Conservation (phyloP, 2,113 vertebrate species). For the Smithornis capensis region DNA sequence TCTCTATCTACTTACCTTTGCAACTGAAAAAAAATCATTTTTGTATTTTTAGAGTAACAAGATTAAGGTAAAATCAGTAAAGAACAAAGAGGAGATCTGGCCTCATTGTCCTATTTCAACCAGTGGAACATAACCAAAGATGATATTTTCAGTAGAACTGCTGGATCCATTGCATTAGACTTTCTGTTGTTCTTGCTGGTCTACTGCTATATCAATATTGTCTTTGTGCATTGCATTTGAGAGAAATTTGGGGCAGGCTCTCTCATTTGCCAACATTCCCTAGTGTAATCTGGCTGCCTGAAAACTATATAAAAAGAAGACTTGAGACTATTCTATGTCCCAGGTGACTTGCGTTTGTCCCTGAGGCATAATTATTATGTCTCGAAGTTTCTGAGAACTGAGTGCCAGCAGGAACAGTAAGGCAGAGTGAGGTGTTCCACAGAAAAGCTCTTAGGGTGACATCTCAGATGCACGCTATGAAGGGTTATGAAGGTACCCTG, state of each 20-base stretch:
- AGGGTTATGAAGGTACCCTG: not conserved
- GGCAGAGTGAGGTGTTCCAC: not conserved
- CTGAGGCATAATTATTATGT: not conserved
- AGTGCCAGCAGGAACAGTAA: not conserved
- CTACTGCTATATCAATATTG: not conserved
- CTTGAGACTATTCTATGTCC: not conserved
- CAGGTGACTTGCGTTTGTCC: not conserved
- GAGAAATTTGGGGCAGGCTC: not conserved
- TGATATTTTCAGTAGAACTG: not conserved
- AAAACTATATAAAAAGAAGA: not conserved
- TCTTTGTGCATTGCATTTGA: not conserved
- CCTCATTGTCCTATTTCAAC: not conserved
- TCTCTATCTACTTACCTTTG: not conserved
- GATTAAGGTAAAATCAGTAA: not conserved
- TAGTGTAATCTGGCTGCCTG: not conserved
- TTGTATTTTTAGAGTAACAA: not conserved
- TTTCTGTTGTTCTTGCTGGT: not conserved
- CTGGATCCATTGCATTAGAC: not conserved
- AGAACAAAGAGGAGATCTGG: not conserved
- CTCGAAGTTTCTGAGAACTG: not conserved
- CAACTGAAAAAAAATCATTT: not conserved
- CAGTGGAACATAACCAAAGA: not conserved
- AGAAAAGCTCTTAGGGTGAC: not conserved
- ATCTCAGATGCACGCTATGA: not conserved
- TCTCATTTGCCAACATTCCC: not conserved